Evolutionary conservation across 2,113 vertebrate genomes (phyloP), one percentile per base, ranked within the genome.

Genomic region (Nothoprocta perdicaria): DNA sequence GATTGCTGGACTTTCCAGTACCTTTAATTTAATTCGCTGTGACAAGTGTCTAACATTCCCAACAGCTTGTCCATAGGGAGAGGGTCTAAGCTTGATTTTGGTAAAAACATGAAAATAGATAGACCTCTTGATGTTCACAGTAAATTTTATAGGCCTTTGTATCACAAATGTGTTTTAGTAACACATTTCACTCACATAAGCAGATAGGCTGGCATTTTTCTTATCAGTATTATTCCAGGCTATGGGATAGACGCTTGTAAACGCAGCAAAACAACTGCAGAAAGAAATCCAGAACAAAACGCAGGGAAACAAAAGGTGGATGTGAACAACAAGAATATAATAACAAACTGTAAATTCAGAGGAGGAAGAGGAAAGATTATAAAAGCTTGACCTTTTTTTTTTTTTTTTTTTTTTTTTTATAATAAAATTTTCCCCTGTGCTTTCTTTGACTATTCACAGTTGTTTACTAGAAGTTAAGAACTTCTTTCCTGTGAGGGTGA

Each of bases 61-160:
- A 58, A 13, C 0, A 27, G 18, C 45, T 31, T 55, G 31, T 55
- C 43, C 8, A 1, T 43, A 9, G 22, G 29, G 38, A 52, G 41
- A 69, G 14, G 21, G 16, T 53, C 52, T 60, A 23, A 5, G 1
- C 81, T 63, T 29, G 10, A 10, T 38, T 81, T 26, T 13, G 33
- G 14, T 10, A 1, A 1, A 0, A 1, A 35, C 15, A 10, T 22
- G 23, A 80, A 52, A 23, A 10, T 9, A 78, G 15, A 9, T 13
- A 69, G 57, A 43, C 8, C 14, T 89, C 48, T 66, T 73, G 23
- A 45, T 0, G 0, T 62, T 92, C 38, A 2, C 2, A 2, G 21
- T 68, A 38, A 72, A 67, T 76, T 84, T 38, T 61, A 24, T 52
- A 73, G 62, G 48, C 38, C 43, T 87, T 81, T 61, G 18, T 65